Base-by-base conservation (phyloP, 2,797 vertebrate genomes). In the Lagorchestes hirsutus region DNA sequence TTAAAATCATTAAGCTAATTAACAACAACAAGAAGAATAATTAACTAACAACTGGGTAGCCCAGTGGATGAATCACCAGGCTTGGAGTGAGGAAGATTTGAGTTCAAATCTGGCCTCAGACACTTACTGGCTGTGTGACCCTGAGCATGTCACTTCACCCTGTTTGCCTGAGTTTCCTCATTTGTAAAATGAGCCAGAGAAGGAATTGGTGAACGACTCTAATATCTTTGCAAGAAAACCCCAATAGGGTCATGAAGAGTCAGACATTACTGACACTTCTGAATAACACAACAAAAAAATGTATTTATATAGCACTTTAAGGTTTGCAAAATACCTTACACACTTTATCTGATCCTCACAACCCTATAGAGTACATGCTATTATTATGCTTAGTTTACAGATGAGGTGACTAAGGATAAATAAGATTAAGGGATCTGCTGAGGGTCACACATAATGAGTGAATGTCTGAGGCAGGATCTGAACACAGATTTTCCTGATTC, bases 131-230 rank as follows among this genome's bases (percentile, higher is more conserved):
- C 24, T 87, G 5, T 54, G 92, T 82, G 27, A 58, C 58, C 6
- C 91, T 40, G 27, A 29, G 18, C 11, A 74, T 5, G 2, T 67
- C 29, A 31, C 62, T 90, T n/a, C 22, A 46, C 13, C 6, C 92
- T 92, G 24, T 50, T 52, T 54, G 22, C n/a, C 55, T 97, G n/a
- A 54, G 4, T 94, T 93, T 95, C 58, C 50, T 22, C 27, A 55
- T 91, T 31, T 93, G 2, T 50, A 90, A 57, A 67, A 94, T 4
- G 62, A 74, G 62, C 5, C n/a, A 8, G 62, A 40, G 34, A 74
- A 40, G 16, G 62, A 16, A 74, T 40, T n/a, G 34, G 62, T 6
- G 22, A 74, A 40, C 34, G 16, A 74, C 4, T n/a, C 34, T 0
- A 74, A 18, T 22, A 18, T 14, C 62, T 40, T n/a, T 74, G 34